phyloP scores from a whole-genome alignment of 2,888 invertebrate genomes.

The Pristionchus maxplancki region DNA sequence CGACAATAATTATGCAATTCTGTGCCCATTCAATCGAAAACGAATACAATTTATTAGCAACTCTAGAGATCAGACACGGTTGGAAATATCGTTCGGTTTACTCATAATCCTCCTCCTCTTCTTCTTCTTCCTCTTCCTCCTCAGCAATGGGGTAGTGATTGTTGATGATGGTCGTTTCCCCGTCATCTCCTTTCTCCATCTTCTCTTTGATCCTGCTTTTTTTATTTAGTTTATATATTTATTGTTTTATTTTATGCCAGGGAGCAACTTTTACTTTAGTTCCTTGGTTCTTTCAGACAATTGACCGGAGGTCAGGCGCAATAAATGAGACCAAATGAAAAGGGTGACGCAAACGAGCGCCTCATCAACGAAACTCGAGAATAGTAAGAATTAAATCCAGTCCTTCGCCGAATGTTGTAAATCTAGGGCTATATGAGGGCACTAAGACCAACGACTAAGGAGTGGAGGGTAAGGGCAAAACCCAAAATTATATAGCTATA shows the following conservation, averaged over 20 bases:
- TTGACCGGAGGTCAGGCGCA: neutral
- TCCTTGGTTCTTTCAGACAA: neutral
- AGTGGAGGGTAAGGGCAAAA: too few species aligned
- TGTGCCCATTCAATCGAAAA: neutral
- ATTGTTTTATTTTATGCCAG: neutral
- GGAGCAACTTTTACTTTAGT: neutral
- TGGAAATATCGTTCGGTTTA: neutral
- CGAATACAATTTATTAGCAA: neutral
- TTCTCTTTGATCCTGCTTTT: constrained; percentile 39
- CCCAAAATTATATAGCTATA: too few species aligned
- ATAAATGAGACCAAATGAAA: neutral
- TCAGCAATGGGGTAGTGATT: constrained; percentile 32
- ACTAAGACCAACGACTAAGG: too few species aligned
- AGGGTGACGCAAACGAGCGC: neutral
- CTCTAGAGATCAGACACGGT: constrained; percentile 10
- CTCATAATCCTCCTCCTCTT: constrained; percentile 41
- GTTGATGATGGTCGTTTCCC: neutral
- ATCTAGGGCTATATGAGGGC: too few species aligned
- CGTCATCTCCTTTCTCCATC: neutral
- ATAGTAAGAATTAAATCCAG: neutral
- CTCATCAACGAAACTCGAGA: neutral
- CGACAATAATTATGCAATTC: neutral
- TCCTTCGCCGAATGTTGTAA: neutral
- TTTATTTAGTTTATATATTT: neutral
- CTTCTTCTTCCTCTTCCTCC: constrained; percentile 48